Evolutionary conservation across 2,888 invertebrate species (phyloP).

Genomic region (Homarus gammarus): DNA sequence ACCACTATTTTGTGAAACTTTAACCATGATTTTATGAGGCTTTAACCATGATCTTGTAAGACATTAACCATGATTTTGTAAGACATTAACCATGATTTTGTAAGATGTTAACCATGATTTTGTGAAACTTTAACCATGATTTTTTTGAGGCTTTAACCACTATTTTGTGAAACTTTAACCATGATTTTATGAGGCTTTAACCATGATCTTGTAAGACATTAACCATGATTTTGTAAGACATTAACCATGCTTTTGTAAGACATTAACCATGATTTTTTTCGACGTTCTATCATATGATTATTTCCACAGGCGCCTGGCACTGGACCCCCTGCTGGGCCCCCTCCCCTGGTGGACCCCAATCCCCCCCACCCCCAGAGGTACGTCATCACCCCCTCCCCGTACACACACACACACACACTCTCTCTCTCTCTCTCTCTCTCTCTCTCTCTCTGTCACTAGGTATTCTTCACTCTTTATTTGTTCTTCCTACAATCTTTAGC

Average conservation of each 20-base stretch:
- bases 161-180: no score
- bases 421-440: not conserved
- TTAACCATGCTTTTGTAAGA: not conserved
- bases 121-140: no score
- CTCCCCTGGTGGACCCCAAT: conserved; percentile 68
- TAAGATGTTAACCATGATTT: no score
- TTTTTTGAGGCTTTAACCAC: no score
- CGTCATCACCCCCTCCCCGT: conserved; percentile 10
- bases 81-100: not conserved
- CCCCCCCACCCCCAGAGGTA: conserved; percentile 67
- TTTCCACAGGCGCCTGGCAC: conserved; percentile 54
- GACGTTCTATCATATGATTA: not conserved
- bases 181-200: no score
- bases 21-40: no score
- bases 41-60: not conserved
- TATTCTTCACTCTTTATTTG: no score
- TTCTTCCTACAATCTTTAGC: no score
- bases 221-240: no score
- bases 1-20: no score
- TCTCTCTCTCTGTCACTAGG: not conserved
- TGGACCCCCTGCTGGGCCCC: conserved; percentile 64
- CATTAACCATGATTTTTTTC: no score
- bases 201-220: no score
- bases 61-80: not conserved
- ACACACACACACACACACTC: not conserved